Evolutionary conservation across 2,888 invertebrate genomes (phyloP).

Genomic region (Dryobota labecula): DNA sequence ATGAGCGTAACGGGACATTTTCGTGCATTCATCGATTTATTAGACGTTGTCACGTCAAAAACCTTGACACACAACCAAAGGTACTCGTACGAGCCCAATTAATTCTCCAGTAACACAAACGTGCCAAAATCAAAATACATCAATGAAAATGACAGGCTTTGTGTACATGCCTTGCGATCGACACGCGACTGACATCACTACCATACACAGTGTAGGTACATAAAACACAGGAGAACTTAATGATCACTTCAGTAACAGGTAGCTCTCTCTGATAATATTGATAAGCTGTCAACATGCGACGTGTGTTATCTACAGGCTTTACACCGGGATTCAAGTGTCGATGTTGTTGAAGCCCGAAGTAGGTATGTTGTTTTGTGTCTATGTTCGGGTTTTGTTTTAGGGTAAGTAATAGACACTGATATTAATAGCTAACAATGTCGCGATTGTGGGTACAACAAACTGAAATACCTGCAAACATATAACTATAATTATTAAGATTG

Average conservation of each 20-base stretch:
- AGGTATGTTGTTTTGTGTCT: background rate
- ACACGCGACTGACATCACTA: constrained; percentile 26
- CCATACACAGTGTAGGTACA: background rate
- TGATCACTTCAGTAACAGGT: constrained; percentile 42
- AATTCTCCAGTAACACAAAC: background rate
- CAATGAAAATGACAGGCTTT: constrained; percentile 21
- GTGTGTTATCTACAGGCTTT: constrained; percentile 41
- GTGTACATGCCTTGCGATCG: constrained; percentile 2
- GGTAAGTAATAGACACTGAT: background rate
- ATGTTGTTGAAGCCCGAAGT: constrained; percentile 1
- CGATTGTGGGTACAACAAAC: background rate
- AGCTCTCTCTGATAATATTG: constrained; percentile 42
- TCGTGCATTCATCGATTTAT: no score
- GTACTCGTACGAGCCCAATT: background rate
- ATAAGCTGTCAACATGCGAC: constrained; percentile 47
- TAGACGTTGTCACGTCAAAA: no score
- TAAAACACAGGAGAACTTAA: constrained; percentile 9
- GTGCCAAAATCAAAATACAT: constrained; percentile 22
- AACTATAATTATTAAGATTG: background rate
- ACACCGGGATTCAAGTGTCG: constrained; percentile 23
- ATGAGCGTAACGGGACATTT: no score
- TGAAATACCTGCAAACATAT: background rate
- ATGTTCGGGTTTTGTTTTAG: constrained; percentile 13
- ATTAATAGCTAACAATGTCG: background rate
- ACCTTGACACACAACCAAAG: constrained; percentile 8